Conservation (phyloP, 2,888 invertebrate species). For the Exephanes ischioxanthus region DNA sequence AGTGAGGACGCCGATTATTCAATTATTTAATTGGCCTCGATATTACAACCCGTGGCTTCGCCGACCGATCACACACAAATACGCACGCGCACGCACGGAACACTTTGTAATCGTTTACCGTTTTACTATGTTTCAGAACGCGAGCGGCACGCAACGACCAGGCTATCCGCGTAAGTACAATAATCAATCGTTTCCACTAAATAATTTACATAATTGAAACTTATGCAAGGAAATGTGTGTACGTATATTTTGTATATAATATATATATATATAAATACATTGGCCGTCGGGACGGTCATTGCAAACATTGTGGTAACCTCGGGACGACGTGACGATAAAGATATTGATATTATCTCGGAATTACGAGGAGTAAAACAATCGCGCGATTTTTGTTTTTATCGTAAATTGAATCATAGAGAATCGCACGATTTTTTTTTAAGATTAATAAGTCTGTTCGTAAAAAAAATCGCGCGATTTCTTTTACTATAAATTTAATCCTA, state of each 20-base stretch:
- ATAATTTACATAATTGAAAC: background rate
- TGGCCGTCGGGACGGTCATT: too few species aligned
- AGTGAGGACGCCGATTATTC: slow-evolving; percentile 57
- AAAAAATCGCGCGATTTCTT: too few species aligned
- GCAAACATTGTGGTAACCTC: too few species aligned
- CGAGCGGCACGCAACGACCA: slow-evolving; percentile 84
- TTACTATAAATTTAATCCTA: too few species aligned
- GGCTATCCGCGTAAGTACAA: slow-evolving; percentile 86
- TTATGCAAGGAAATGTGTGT: background rate
- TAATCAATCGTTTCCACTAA: slow-evolving; percentile 28
- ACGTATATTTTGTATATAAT: background rate
- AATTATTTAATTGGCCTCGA: slow-evolving; percentile 66
- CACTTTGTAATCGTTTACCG: slow-evolving; percentile 68
- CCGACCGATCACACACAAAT: background rate
- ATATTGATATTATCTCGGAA: background rate
- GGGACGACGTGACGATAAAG: too few species aligned
- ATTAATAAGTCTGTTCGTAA: too few species aligned
- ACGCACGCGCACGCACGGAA: slow-evolving; percentile 20
- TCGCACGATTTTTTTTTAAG: too few species aligned
- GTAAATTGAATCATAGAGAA: too few species aligned
- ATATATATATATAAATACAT: too few species aligned
- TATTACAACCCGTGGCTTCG: slow-evolving; percentile 24
- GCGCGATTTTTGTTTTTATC: too few species aligned
- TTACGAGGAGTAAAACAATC: background rate
- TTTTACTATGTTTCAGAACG: slow-evolving; percentile 86